A percentile compares a stretch with the other conserved stretches of the same genome.
Evolutionary conservation across 2,113 vertebrate species (phyloP).

Genomic region (Muscicapa adusta): DNA sequence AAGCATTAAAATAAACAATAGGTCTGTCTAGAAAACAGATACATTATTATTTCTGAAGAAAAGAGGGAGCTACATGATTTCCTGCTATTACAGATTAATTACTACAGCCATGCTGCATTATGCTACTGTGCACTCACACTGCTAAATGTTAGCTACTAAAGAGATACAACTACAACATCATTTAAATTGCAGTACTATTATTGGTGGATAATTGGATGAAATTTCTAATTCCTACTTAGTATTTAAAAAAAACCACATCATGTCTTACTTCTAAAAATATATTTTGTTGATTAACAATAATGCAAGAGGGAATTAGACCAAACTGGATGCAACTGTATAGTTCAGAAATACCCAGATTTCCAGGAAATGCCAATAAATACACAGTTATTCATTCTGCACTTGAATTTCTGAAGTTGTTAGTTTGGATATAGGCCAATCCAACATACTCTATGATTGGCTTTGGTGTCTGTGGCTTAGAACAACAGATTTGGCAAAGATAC

Average conservation of each 20-base stretch:
- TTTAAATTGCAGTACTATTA: not conserved
- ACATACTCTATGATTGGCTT: not conserved
- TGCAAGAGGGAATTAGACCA: not conserved
- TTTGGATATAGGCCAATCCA: not conserved
- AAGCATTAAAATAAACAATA: slow-evolving; percentile 9
- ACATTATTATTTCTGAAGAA: not conserved
- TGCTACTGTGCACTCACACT: not conserved
- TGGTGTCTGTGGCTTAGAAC: not conserved
- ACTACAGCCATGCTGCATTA: not conserved
- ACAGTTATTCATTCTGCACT: not conserved
- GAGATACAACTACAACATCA: not conserved
- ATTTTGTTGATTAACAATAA: not conserved
- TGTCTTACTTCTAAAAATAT: not conserved
- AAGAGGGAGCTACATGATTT: not conserved
- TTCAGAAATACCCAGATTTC: not conserved
- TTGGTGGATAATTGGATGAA: not conserved
- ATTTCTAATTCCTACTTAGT: not conserved
- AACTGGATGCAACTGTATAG: not conserved
- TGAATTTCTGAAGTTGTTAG: not conserved
- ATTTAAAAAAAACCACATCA: not conserved
- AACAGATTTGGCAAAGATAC: not conserved
- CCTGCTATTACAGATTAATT: not conserved
- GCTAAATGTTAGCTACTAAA: not conserved
- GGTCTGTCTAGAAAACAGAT: not conserved
- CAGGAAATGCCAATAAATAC: not conserved